Percentiles rank a stretch among this genome's conserved stretches.
Evolutionary conservation across 2,888 invertebrate species (phyloP).

Genomic region (Phorcus lineatus): DNA sequence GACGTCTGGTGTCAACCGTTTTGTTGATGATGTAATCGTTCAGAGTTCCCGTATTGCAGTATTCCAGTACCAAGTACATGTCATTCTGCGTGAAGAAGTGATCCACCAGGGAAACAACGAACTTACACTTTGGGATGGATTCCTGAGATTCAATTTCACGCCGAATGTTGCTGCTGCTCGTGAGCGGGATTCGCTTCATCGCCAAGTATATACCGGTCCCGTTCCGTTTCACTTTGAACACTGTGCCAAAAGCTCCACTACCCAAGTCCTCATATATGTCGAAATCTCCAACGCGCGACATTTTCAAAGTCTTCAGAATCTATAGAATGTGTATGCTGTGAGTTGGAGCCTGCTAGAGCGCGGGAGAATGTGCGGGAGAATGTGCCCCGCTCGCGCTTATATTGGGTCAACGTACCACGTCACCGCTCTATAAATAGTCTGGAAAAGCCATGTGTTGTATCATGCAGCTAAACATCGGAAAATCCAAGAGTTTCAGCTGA

Average conservation of each 20-base stretch:
- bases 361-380: too few species aligned
- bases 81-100: neutral
- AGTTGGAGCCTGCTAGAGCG: too few species aligned
- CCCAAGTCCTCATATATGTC: neutral
- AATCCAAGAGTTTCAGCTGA: too few species aligned
- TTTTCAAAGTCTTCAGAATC: too few species aligned
- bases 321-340: too few species aligned
- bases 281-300: neutral
- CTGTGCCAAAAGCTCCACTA: neutral
- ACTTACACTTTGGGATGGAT: neutral
- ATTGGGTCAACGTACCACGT: too few species aligned
- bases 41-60: neutral
- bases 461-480: too few species aligned
- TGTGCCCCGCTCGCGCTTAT: too few species aligned
- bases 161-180: neutral
- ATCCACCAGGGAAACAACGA: neutral
- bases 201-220: neutral
- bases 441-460: too few species aligned
- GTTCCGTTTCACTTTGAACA: neutral
- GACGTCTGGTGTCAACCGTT: neutral
- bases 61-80: neutral
- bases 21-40: neutral
- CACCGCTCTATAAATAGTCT: too few species aligned
- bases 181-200: neutral
- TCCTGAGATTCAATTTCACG: neutral